Evolutionary conservation across 1,140 invertebrate species (phyloP), one percentile per base, ranked within the genome.

Genomic region (Scaptomyza pallida): DNA sequence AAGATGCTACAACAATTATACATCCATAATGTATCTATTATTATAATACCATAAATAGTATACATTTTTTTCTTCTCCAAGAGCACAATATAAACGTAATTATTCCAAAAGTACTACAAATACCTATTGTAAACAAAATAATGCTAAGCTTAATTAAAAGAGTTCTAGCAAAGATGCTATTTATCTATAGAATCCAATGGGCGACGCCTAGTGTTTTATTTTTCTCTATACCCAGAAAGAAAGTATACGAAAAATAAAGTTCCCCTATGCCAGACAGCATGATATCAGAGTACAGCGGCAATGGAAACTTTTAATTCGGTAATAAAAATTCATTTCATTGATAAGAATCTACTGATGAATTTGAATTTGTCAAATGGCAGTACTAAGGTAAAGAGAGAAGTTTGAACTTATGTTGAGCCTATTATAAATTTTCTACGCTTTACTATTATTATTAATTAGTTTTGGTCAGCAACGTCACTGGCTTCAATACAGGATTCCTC

Each of bases 141-240:
- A 30, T 60, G 65, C 54, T 70, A 74, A 64, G 71, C 74, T 74
- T 76, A n/a, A 85, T 77, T 85, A 81, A 85, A 52, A 86, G 62
- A 75, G 72, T 79, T 85, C 75, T 80, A 83, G 76, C 83, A 47
- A n/a, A 72, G 61, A 70, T 50, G 67, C 61, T 71, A 64, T 71
- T 65, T 65, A 71, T 51, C 68, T 65, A 71, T 51, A 65, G 12
- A 71, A 44, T 1, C 12, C 16, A 48, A 4, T 33, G 15, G 23
- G 41, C 12, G 37, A 2, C 10, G 5, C 16, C 15, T 13, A 9
- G 17, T 33, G 57, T 35, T 50, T 63, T 55, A 35, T n/a, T 10
- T 48, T 41, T 4, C 16, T 15, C n/a, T 3, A 12, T 44, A 19
- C 16, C 15, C 16, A 19, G 21, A 12, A 3, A 12, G 26, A 30